Evolutionary conservation across 1,140 invertebrate species (phyloP).

Genomic region (Neuroterus valhalla): DNA sequence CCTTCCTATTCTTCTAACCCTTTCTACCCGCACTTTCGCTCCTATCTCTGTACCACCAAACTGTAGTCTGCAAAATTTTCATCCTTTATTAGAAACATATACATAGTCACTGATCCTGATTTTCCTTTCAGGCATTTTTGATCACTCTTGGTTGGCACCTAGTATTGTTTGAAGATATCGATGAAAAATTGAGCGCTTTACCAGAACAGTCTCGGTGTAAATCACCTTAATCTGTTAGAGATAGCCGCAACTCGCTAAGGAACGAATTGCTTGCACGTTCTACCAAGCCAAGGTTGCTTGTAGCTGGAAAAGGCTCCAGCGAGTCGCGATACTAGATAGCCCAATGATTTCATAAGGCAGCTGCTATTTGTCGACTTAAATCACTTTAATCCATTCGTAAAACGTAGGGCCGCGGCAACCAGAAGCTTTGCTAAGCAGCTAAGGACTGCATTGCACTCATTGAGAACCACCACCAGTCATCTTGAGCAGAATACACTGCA

Average conservation of each 20-base stretch:
- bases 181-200: neutral
- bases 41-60: neutral
- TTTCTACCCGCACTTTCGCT: no score
- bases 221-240: slow-evolving; percentile 54
- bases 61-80: neutral
- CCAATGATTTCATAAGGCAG: slow-evolving; percentile 58
- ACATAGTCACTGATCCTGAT: no score
- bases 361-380: slow-evolving; percentile 58
- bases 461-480: slow-evolving; percentile 35
- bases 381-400: slow-evolving; percentile 54
- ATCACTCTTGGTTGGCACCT: no score
- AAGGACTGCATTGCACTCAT: slow-evolving; percentile 31
- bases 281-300: slow-evolving; percentile 49
- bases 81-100: neutral
- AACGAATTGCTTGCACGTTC: slow-evolving; percentile 44
- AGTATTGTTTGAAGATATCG: neutral
- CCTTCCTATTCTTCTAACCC: no score
- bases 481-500: slow-evolving; percentile 15
- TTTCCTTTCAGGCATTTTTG: no score
- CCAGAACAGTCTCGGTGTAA: slow-evolving; percentile 48
- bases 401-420: slow-evolving; percentile 44
- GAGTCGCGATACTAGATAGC: slow-evolving; percentile 56
- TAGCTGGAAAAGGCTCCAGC: slow-evolving; percentile 48
- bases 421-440: slow-evolving; percentile 39
- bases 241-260: slow-evolving; percentile 48